Evolutionary conservation across 2,797 vertebrate species (phyloP).

Genomic region (Spinus olivaceus): DNA sequence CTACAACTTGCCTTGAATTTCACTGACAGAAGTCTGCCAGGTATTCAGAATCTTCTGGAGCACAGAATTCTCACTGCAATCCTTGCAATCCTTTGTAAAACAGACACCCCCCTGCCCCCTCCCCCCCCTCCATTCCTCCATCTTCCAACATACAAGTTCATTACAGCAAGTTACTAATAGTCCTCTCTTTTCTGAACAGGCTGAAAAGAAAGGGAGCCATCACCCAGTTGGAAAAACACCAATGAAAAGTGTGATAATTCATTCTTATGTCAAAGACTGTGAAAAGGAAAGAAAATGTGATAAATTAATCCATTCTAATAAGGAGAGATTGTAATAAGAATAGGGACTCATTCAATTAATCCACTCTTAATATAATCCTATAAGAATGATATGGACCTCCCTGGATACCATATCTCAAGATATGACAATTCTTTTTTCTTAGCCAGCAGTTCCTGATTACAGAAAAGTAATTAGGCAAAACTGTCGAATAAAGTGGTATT

Average conservation of each 20-base stretch:
- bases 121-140: background rate
- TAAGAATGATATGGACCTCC: conserved; percentile 54
- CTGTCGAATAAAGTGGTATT: conserved; percentile 55
- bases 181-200: conserved; percentile 3
- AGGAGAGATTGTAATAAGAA: conserved; percentile 63
- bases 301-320: conserved; percentile 70
- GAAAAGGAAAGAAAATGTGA: conserved; percentile 46
- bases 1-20: background rate
- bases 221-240: background rate
- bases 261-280: conserved; percentile 55
- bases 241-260: conserved; percentile 11
- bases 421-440: conserved; percentile 55
- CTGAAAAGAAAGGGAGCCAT: background rate
- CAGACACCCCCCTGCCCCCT: background rate
- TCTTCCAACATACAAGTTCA: background rate
- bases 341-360: conserved; percentile 53
- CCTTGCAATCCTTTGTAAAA: background rate
- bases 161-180: background rate
- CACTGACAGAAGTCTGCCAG: background rate
- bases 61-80: background rate
- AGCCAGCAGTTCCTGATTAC: conserved; percentile 57
- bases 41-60: background rate
- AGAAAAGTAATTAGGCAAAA: conserved; percentile 71
- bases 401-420: conserved; percentile 46
- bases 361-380: conserved; percentile 67